These are phyloP conservation scores for Cinclus mexicanus DNA, from an alignment of 2,113 vertebrate genomes.

Conservation along the genomic window DNA sequence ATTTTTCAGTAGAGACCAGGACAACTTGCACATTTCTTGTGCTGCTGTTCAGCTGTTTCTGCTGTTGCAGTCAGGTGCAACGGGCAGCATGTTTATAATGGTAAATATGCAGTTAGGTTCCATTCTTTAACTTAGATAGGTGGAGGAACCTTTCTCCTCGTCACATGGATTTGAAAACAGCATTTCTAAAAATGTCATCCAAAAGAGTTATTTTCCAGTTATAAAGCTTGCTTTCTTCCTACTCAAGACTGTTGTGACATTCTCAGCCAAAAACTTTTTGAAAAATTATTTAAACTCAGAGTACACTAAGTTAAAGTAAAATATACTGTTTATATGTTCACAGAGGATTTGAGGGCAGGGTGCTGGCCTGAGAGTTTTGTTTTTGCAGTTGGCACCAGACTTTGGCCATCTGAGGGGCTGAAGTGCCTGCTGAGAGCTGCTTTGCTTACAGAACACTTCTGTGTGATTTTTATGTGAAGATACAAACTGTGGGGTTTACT, in stretches of 20 bases:
- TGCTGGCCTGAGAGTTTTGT: background rate
- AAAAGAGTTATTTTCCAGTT: background rate
- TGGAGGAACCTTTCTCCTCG: background rate
- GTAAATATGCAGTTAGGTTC: background rate
- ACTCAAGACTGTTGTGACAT: background rate
- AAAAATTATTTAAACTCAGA: background rate
- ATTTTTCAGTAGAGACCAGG: background rate
- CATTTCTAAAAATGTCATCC: background rate
- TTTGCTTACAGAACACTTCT: background rate
- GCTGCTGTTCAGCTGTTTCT: background rate
- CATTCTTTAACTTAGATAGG: background rate
- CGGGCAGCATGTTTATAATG: background rate
- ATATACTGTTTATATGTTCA: background rate
- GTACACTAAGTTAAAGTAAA: background rate
- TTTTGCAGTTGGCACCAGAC: background rate
- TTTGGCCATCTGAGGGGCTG: background rate
- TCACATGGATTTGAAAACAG: background rate
- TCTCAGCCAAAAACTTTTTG: background rate
- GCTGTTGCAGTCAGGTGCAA: background rate
- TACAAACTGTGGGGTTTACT: background rate
- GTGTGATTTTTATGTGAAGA: background rate
- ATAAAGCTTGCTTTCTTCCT: background rate
- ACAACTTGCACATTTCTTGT: background rate
- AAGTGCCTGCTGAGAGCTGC: background rate
- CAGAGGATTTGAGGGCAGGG: rapidly evolving